phyloP scores from a whole-genome alignment of 2,113 vertebrate species.

The Plecotus auritus region DNA sequence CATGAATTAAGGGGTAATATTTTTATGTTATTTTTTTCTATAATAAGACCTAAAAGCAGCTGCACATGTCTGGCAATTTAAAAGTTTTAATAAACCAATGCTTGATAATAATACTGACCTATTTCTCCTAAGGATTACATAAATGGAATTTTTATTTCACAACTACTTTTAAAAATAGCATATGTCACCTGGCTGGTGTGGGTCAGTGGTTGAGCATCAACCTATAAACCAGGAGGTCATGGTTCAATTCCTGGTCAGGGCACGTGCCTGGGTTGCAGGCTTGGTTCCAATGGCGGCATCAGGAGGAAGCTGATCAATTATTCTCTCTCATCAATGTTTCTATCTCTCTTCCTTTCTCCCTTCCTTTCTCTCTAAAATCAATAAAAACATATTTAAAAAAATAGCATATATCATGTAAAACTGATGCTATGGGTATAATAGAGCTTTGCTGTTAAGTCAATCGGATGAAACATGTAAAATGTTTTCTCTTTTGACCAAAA shows the following conservation, averaged over 20 bases:
- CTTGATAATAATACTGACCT: neutral
- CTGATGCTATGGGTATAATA: neutral
- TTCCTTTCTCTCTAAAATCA: too few relatives aligned
- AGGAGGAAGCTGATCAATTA: too few relatives aligned
- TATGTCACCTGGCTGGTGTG: neutral
- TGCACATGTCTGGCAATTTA: neutral
- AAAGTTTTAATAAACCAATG: neutral
- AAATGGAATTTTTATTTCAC: neutral
- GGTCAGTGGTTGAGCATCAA: too few relatives aligned
- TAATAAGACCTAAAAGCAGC: neutral
- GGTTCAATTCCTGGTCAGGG: too few relatives aligned
- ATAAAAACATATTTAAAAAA: too few relatives aligned
- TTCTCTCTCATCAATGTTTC: too few relatives aligned
- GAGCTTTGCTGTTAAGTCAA: neutral
- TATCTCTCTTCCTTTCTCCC: too few relatives aligned
- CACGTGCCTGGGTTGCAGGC: too few relatives aligned
- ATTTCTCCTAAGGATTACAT: neutral
- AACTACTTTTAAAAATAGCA: neutral
- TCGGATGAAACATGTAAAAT: neutral
- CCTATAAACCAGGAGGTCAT: too few relatives aligned
- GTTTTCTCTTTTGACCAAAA: neutral
- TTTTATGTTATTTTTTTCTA: conserved; percentile 26
- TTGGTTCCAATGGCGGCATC: too few relatives aligned
- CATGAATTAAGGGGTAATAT: neutral
- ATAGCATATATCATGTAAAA: neutral